Evolutionary conservation across 2,888 invertebrate genomes (phyloP).

Genomic region (Pristionchus arcanus): DNA sequence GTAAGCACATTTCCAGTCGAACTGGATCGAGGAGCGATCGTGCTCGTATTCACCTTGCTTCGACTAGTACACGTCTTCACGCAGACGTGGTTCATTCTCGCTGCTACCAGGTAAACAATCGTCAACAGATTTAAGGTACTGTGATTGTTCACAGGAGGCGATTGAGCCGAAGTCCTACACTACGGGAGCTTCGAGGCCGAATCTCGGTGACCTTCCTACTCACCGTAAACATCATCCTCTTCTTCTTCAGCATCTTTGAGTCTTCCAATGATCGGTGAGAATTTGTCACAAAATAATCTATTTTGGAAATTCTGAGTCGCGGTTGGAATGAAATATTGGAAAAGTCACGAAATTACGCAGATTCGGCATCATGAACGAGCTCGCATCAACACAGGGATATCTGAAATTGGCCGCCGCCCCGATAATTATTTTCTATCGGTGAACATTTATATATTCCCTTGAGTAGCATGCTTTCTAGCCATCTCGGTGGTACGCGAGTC

Average conservation of each 20-base stretch:
- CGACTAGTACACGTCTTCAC: slow-evolving; percentile 4
- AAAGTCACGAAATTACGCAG: neutral
- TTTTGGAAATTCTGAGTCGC: neutral
- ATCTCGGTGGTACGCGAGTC: neutral
- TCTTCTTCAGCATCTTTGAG: slow-evolving; percentile 38
- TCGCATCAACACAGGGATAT: neutral
- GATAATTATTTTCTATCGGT: slow-evolving; percentile 32
- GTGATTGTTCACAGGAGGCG: neutral
- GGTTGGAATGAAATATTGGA: no score
- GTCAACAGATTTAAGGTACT: neutral
- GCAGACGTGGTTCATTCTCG: slow-evolving; percentile 48
- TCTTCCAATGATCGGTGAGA: slow-evolving; percentile 25
- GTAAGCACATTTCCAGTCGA: no score
- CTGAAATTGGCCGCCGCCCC: neutral
- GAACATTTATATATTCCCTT: no score
- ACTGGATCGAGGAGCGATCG: neutral
- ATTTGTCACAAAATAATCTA: neutral
- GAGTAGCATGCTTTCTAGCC: no score
- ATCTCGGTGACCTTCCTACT: slow-evolving; percentile 16
- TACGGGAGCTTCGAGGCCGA: neutral
- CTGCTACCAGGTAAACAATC: neutral
- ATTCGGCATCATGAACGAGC: slow-evolving; percentile 1
- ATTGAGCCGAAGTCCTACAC: neutral
- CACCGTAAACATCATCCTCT: neutral
- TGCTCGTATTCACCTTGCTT: neutral